Evolutionary conservation across 2,797 vertebrate species (phyloP), one percentile per base, ranked within the genome.

Genomic region (Lacerta viridis): DNA sequence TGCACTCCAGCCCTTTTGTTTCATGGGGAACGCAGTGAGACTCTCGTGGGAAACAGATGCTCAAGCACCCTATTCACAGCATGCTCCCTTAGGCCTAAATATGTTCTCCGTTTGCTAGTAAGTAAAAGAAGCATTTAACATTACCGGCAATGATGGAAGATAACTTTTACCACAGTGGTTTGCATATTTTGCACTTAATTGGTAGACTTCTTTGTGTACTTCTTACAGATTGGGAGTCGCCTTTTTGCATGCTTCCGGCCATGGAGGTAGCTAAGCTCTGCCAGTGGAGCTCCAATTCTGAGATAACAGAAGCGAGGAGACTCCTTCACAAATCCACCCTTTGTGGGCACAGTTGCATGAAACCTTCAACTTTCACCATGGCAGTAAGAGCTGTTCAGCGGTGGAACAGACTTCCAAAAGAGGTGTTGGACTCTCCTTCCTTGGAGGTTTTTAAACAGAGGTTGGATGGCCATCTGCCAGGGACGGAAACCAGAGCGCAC

Each of bases 21-120:
- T 77, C 46, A 17, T 50, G 11, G 69, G 50, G 33, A 72, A 93
- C 76, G 5, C 29, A 50, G 13, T 79, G 85, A 43, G 76, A 71
- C 90, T 92, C 92, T 89, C 89, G 85, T 71, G n/a, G 0, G 27
- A 89, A 95, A 88, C 85, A 94, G 90, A 80, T 91, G 87, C 55
- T 94, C 39, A 64, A 90, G 87, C 61, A 90, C 85, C 86, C 87
- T 17, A 2, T 89, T 83, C 78, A 80, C 89, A 94, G 81, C 46
- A 9, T 1, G 2, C 25, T 92, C 59, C 80, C 92, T 90, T 83
- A 77, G 79, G 84, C 86, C 79, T 91, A 83, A 91, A 91, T 85
- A 55, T 13, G 7, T 91, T 92, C 88, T 86, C 87, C 79, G 5
- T 77, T 90, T 89, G 46, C 80, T 80, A 85, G 85, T 77, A 93